Base-by-base conservation (phyloP, 2,888 invertebrate genomes). In the Meteorus colon region DNA sequence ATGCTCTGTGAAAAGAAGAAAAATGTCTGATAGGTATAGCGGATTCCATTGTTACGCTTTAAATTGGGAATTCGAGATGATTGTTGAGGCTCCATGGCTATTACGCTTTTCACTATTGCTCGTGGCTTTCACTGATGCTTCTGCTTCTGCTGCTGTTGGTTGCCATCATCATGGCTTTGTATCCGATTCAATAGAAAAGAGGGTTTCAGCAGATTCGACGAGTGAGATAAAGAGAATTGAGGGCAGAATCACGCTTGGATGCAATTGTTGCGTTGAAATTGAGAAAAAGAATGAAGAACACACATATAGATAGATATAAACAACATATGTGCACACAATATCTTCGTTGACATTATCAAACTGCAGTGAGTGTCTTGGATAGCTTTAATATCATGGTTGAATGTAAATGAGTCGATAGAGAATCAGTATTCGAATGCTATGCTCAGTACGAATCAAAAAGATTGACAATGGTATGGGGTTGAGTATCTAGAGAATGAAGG, bases 1-100 rank as follows among this genome's bases (percentile, higher is more conserved):
- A 93, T 90, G 77, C 91, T 90, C 89, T 91, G 88, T 63, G 86
- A 86, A 78, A 80, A 24, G 2, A 79, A 19, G 34, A 59, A 63
- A 73, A 65, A 72, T 51, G 27, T 59, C 59, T 34, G 71, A 6
- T 55, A 51, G 68, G 14, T 59, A 70, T 14, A 70, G 24, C 14
- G 27, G 37, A 70, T 59, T 59, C 59, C 37, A 70, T 69, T 59
- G 55, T 70, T 55, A 29, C 19, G 24, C 37, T 70, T 70, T 27
- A 45, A 68, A 68, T 68, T 70, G 55, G 55, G 55, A 59, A 69
- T 34, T 55, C 19, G 59, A 59, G 69, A 70, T 34, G 37, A 59
- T 59, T 70, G 69, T 70, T 59, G 69, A 27, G 24, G 51, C 16
- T 59, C 55, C 55, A 55, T 55, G 19, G 37, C 55, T 19, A 59